A percentile compares a stretch with the other conserved stretches of the same genome.
Evolutionary conservation across 1,140 invertebrate species (phyloP).

Genomic region (Danaus plexippus): DNA sequence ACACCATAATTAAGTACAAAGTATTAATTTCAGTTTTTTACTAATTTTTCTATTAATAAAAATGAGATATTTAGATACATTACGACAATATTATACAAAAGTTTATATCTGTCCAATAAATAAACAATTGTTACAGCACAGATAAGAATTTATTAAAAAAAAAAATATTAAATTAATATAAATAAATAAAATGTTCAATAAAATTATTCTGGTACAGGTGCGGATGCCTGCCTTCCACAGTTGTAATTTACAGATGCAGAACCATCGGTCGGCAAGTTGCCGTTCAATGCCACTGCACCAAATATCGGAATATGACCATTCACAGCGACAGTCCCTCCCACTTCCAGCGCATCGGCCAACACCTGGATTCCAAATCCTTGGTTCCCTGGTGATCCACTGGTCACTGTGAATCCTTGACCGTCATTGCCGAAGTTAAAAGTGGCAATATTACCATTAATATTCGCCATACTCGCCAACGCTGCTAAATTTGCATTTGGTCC

Average conservation of each 20-base stretch:
- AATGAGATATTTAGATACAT: too few species aligned
- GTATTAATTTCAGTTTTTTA: too few species aligned
- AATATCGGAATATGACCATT: constrained; percentile 46
- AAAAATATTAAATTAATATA: too few species aligned
- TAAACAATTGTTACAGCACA: too few species aligned
- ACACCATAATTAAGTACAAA: too few species aligned
- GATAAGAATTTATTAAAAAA: too few species aligned
- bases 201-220: too few species aligned
- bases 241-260: constrained; percentile 37
- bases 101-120: too few species aligned
- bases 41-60: too few species aligned
- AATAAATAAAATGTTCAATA: too few species aligned
- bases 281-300: constrained; percentile 40
- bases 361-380: constrained; percentile 40
- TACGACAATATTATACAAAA: too few species aligned
- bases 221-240: constrained; percentile 22
- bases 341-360: constrained; percentile 43
- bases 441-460: constrained; percentile 33
- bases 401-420: constrained; percentile 32
- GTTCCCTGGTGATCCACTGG: constrained; percentile 26
- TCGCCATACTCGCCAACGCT: constrained; percentile 20
- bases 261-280: constrained; percentile 42
- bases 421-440: constrained; percentile 35
- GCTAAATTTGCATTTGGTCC: constrained; percentile 16
- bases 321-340: constrained; percentile 39